Evolutionary conservation across 1,140 invertebrate species (phyloP).

Genomic region (Pachyrhynchus sulphureomaculatus): DNA sequence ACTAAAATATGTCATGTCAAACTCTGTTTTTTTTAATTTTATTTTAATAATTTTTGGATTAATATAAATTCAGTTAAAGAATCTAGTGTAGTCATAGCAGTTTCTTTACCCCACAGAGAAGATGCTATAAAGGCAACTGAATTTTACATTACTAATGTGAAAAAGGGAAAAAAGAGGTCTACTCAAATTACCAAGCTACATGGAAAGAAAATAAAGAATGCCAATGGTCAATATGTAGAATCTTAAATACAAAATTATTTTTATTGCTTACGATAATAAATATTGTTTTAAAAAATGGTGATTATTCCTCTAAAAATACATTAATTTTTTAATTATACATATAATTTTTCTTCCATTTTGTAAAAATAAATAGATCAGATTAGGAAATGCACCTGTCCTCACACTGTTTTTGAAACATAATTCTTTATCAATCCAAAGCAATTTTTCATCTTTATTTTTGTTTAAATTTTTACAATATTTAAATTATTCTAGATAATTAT

Average conservation of each 20-base stretch:
- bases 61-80: constrained; percentile 81
- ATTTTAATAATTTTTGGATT: constrained; percentile 58
- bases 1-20: not conserved
- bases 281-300: no score
- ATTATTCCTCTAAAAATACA: no score
- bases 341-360: no score
- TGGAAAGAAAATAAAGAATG: constrained; percentile 85
- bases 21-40: not conserved
- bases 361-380: no score
- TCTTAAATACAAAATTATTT: constrained; percentile 2
- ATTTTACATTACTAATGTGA: constrained; percentile 83
- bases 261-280: no score
- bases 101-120: constrained; percentile 82
- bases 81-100: constrained; percentile 86
- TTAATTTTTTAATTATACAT: no score
- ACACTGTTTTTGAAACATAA: no score
- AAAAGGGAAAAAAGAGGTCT: constrained; percentile 94
- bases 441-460: no score
- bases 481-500: no score
- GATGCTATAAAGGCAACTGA: constrained; percentile 81
- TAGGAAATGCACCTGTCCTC: no score
- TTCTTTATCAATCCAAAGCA: no score
- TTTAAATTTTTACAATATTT: no score
- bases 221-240: constrained; percentile 58
- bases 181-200: constrained; percentile 59